Conservation (phyloP, 30 jellyfish, hydroid and myxozoan species). For the Chrysaora quinquecirrha region DNA sequence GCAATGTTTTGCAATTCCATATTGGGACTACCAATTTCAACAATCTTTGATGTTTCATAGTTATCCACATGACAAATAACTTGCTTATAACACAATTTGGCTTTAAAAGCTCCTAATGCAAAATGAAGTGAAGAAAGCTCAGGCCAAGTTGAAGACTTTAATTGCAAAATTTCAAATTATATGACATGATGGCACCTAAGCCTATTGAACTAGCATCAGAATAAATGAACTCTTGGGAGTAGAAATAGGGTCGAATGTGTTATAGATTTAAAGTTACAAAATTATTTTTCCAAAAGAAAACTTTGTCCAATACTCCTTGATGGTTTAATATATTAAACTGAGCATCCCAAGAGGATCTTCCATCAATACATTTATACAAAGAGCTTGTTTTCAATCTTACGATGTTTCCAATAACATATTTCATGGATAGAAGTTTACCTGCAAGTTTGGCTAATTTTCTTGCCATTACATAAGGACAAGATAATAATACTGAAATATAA, state of each 20-base stretch:
- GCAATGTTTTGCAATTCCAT: conserved; percentile 18
- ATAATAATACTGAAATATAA: background rate
- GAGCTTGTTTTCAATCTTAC: conserved; percentile 21
- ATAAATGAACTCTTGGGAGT: background rate
- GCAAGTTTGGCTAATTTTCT: conserved; percentile 7
- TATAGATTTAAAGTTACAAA: background rate
- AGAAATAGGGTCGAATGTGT: background rate
- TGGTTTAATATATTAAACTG: conserved; percentile 5
- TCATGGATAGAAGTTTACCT: conserved; percentile 29
- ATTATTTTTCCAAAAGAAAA: conserved; percentile 1
- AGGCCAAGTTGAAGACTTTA: conserved; percentile 22
- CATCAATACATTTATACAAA: conserved; percentile 17
- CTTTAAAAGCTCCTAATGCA: background rate
- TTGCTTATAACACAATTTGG: background rate
- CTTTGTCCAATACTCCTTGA: background rate
- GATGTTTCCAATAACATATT: conserved; percentile 5
- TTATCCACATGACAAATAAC: conserved; percentile 5
- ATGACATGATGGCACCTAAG: background rate
- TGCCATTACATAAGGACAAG: conserved; percentile 39
- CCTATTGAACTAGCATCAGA: conserved; percentile 25
- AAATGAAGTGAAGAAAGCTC: background rate
- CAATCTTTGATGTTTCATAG: background rate
- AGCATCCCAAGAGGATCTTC: conserved; percentile 32
- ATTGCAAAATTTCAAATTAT: background rate
- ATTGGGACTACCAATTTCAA: conserved; percentile 22